Evolutionary conservation across 1,140 invertebrate genomes (phyloP), one percentile per base, ranked within the genome.

Genomic region (Macrotrachela quadricornifera): DNA sequence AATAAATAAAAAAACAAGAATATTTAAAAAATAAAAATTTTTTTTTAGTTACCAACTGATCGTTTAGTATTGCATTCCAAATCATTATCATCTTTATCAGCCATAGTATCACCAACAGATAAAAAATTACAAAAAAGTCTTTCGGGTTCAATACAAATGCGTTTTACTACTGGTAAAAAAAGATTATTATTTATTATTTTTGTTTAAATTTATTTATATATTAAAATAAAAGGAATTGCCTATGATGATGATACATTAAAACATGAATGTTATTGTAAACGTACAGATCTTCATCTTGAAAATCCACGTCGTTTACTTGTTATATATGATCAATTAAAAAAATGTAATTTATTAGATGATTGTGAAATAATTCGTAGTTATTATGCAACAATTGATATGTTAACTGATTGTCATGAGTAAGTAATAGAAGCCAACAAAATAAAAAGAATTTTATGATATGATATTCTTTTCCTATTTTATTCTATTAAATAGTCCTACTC

Each of bases 191-290:
- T 13, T 11, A 37, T 37, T 37, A 17, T 44, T 12, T 45, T 44
- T 21, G 44, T n/a, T n/a, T n/a, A n/a, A 51, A 42, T 44, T 18
- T 51, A 49, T 39, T 44, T 85, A 82, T 51, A 4, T 30, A 4
- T 30, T 30, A 2, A 4, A 2, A 4, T 30, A 4, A 4, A 30
- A 30, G 92, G 88, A 44, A 69, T 99, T 56, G 88, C 85, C 21
- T 97, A 91, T 71, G 92, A 99, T 70, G 79, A 78, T 60, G 71
- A 85, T 55, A 97, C 97, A 92, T 71, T 90, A 60, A 92, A 91
- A 64, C 92, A 97, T 67, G 79, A 87, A 30, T 97, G 92, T 69
- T 77, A 81, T 6, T 97, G 92, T 71, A 85, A 84, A 15, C 84
- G 92, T 63, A 88, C 90, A 62, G 78, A 80, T 6, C 76, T 80